Conservation (phyloP, 2,797 vertebrate genomes). For the Chlorospingus flavigularis region DNA sequence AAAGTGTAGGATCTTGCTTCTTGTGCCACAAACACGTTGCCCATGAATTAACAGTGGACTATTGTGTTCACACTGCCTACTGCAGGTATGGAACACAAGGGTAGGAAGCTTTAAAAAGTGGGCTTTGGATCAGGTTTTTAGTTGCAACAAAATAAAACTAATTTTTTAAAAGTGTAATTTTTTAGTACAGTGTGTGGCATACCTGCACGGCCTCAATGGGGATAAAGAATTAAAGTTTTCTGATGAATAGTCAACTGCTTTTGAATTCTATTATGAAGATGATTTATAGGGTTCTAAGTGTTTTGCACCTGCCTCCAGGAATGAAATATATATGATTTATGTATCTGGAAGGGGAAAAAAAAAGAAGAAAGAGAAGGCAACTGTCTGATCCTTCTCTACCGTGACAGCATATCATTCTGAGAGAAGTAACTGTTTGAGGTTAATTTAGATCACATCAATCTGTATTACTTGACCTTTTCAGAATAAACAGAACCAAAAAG, state of each 20-base stretch:
- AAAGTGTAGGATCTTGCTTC: not conserved
- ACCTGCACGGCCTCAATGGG: not conserved
- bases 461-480: slow-evolving; percentile 72
- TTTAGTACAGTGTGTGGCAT: not conserved
- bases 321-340: slow-evolving; percentile 9
- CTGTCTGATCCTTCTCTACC: not conserved
- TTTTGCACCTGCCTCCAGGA: slow-evolving; percentile 21
- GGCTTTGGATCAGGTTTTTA: not conserved
- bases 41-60: not conserved
- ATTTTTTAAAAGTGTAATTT: not conserved
- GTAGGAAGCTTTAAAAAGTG: not conserved
- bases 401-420: slow-evolving; percentile 38
- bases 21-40: not conserved
- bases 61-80: not conserved
- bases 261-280: not conserved
- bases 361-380: not conserved
- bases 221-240: not conserved
- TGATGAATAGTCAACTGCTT: not conserved
- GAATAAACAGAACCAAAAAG: slow-evolving; percentile 66
- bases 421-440: slow-evolving; percentile 56
- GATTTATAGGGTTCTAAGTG: not conserved
- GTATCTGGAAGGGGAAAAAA: not conserved
- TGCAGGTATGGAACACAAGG: not conserved
- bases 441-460: slow-evolving; percentile 66
- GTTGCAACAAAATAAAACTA: not conserved